These are phyloP conservation scores for Hydropotes inermis DNA, from an alignment of 2,113 vertebrate species.

Conservation along the genomic window DNA sequence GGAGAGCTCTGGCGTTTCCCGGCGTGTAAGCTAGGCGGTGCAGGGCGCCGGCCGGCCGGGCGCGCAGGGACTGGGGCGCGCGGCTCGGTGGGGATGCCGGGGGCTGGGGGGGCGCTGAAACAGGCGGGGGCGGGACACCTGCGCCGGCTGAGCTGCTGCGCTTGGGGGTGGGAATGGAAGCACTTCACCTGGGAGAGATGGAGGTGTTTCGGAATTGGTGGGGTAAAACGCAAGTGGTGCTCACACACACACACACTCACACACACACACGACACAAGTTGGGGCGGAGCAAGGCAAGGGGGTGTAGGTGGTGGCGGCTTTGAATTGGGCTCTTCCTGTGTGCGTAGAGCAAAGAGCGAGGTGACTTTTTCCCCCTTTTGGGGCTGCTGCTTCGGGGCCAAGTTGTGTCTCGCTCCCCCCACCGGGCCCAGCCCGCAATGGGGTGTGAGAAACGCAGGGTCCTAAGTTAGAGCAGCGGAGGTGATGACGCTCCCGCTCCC, in stretches of 20 bases:
- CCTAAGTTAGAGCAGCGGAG: background rate
- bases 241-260: background rate
- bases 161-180: background rate
- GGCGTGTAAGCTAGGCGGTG: conserved; percentile 8
- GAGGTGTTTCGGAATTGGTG: background rate
- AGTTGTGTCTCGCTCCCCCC: background rate
- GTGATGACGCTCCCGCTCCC: background rate
- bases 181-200: background rate
- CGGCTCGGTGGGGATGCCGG: background rate
- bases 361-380: conserved; percentile 53
- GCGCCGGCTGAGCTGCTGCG: background rate
- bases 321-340: conserved; percentile 67
- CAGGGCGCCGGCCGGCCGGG: background rate
- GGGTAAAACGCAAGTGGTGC: background rate
- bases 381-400: background rate
- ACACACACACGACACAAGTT: background rate
- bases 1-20: background rate
- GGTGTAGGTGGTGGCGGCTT: background rate
- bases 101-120: background rate
- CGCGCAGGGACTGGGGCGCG: background rate
- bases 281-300: conserved; percentile 42
- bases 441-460: background rate
- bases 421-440: background rate
- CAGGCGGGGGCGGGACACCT: conserved; percentile 60
- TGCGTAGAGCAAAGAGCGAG: background rate